Evolutionary conservation across 2,113 vertebrate species (phyloP).

Genomic region (Festucalex cinctus): DNA sequence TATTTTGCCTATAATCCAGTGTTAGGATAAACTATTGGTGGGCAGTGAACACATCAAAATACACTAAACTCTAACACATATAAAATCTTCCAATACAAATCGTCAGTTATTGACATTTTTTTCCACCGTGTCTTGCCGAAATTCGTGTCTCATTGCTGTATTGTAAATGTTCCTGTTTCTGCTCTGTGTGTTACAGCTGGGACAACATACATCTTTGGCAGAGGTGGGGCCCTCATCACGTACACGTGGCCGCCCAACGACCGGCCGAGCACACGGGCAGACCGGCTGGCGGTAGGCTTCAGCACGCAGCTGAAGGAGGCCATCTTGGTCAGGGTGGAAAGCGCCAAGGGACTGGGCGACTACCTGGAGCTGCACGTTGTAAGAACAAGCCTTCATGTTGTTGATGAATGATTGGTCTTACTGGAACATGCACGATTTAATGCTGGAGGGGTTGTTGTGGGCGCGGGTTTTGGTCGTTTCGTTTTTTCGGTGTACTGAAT

Average conservation of each 20-base stretch:
- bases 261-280: conserved; percentile 89
- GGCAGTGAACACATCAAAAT: no score
- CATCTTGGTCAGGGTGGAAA: conserved; percentile 88
- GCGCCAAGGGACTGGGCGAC: conserved; percentile 87
- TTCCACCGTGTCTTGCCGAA: background rate
- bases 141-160: no score
- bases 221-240: conserved; percentile 90
- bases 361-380: conserved; percentile 92
- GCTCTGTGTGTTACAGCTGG: conserved; percentile 76
- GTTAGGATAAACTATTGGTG: no score
- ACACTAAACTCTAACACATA: no score
- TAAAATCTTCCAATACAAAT: background rate
- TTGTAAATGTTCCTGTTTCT: background rate
- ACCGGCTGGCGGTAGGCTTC: conserved; percentile 92
- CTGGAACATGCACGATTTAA: no score
- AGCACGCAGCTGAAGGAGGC: conserved; percentile 90
- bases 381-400: conserved; percentile 56
- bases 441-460: no score
- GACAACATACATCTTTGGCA: conserved; percentile 92
- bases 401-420: background rate
- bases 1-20: no score
- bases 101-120: background rate
- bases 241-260: conserved; percentile 93
- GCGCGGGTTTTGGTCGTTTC: no score
- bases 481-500: no score